Evolutionary conservation across 2,797 vertebrate species (phyloP).

Genomic region (Otolemur crassicaudatus): DNA sequence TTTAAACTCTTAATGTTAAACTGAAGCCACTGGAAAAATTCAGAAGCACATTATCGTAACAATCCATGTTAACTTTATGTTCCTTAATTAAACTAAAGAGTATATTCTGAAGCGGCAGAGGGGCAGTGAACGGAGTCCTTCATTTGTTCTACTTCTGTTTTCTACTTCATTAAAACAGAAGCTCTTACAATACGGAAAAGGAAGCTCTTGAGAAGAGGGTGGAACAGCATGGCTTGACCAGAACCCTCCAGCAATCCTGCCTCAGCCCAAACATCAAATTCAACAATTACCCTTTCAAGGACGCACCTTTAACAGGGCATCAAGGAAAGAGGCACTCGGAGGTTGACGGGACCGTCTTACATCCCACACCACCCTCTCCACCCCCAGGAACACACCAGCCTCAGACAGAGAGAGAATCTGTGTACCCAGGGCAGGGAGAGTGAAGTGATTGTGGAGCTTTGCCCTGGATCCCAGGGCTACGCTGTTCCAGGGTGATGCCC

Average conservation of each 20-base stretch:
- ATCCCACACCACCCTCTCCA: background rate
- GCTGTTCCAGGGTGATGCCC: background rate
- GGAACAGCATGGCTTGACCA: background rate
- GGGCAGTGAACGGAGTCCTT: fast-evolving
- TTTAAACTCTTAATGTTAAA: background rate
- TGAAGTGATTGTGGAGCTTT: background rate
- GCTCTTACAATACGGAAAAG: background rate
- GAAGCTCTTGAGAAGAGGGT: background rate
- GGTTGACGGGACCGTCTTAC: background rate
- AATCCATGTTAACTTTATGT: background rate
- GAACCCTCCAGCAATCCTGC: background rate
- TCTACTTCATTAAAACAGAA: background rate
- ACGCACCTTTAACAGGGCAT: background rate
- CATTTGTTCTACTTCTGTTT: background rate
- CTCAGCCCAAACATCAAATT: background rate
- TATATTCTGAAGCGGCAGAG: background rate
- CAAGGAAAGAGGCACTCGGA: background rate
- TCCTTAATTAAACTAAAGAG: background rate
- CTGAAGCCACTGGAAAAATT: background rate
- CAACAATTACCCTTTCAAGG: background rate
- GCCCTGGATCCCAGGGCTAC: background rate
- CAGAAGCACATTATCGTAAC: background rate
- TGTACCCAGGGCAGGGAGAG: background rate
- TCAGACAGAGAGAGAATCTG: background rate
- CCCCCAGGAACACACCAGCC: background rate